Percentiles rank a stretch among this genome's conserved stretches.
These are phyloP conservation scores for Cyclina sinensis DNA, from an alignment of 1,140 invertebrate genomes.

Conservation along the genomic window DNA sequence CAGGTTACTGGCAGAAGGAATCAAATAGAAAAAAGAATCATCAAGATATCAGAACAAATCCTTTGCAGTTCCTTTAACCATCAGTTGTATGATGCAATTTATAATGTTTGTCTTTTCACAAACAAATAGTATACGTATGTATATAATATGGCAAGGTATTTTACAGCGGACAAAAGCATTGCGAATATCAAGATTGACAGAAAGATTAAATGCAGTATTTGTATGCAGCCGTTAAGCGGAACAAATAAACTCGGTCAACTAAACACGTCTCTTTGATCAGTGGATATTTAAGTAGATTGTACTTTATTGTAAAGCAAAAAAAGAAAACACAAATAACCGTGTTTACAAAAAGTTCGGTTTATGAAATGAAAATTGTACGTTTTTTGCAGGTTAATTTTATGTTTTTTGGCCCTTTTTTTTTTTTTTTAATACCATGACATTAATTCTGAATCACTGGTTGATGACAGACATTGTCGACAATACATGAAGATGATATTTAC, in stretches of 20 bases:
- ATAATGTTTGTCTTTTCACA: background rate
- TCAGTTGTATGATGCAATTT: background rate
- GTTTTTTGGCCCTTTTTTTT: no score
- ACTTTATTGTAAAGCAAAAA: background rate
- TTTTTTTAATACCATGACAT: background rate
- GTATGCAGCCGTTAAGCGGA: conserved; percentile 6
- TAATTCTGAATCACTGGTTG: background rate
- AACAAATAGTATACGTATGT: background rate
- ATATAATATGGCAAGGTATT: background rate
- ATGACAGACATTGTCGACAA: background rate
- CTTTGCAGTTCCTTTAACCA: no score
- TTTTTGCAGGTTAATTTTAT: background rate
- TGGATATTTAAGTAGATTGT: background rate
- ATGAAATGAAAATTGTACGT: background rate
- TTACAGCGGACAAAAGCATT: background rate
- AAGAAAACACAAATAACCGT: background rate
- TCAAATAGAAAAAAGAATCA: no score
- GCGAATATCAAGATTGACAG: background rate
- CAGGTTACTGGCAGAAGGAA: no score
- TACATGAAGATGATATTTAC: no score
- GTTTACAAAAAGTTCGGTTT: background rate
- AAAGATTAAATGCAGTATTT: background rate
- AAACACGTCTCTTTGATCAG: background rate
- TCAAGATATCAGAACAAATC: no score
- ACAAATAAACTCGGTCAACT: conserved; percentile 19